A percentile compares a stretch with the other conserved stretches of the same genome.
Conservation (phyloP, 1,140 invertebrate species). For the Drosophila elegans region DNA sequence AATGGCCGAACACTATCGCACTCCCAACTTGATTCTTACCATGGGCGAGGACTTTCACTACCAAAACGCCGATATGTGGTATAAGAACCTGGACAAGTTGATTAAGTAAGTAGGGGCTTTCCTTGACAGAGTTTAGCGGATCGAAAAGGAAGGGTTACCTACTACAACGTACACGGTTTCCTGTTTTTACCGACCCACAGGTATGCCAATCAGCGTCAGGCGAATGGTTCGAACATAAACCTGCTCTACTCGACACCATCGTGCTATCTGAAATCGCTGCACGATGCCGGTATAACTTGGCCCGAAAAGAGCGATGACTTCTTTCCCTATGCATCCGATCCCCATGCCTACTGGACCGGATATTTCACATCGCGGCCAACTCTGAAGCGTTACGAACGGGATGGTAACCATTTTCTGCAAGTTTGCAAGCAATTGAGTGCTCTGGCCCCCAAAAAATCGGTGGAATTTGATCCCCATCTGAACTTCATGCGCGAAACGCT, state of each 20-base stretch:
- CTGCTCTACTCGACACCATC: slow-evolving; percentile 97
- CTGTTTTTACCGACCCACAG: slow-evolving; percentile 57
- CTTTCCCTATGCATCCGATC: slow-evolving; percentile 95
- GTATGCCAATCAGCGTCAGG: slow-evolving; percentile 88
- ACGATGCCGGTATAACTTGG: slow-evolving; percentile 88
- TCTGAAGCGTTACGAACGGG: slow-evolving; percentile 91
- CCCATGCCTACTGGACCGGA: slow-evolving; percentile 96
- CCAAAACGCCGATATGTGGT: slow-evolving; percentile 93
- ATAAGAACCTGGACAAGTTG: slow-evolving; percentile 94
- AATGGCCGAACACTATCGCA: slow-evolving; percentile 87
- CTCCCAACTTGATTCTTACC: slow-evolving; percentile 92
- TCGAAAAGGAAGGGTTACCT: neutral
- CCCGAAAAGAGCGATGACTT: slow-evolving; percentile 93
- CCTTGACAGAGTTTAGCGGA: slow-evolving; percentile 35
- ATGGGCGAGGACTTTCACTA: slow-evolving; percentile 98
- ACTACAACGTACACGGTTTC: neutral
- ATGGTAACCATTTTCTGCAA: slow-evolving; percentile 92
- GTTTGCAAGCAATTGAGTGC: slow-evolving; percentile 87
- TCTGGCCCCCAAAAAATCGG: slow-evolving; percentile 57
- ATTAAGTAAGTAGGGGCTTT: slow-evolving; percentile 89
- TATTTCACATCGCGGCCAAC: slow-evolving; percentile 96
- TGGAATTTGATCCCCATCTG: slow-evolving; percentile 67
- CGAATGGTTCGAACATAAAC: slow-evolving; percentile 88
- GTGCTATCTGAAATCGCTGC: slow-evolving; percentile 95
- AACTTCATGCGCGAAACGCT: slow-evolving; percentile 86